Percentiles rank a stretch among this genome's conserved stretches.
These are phyloP conservation scores for Oxyteleia sp. DNA, from an alignment of 2,888 invertebrate species.

Conservation along the genomic window DNA sequence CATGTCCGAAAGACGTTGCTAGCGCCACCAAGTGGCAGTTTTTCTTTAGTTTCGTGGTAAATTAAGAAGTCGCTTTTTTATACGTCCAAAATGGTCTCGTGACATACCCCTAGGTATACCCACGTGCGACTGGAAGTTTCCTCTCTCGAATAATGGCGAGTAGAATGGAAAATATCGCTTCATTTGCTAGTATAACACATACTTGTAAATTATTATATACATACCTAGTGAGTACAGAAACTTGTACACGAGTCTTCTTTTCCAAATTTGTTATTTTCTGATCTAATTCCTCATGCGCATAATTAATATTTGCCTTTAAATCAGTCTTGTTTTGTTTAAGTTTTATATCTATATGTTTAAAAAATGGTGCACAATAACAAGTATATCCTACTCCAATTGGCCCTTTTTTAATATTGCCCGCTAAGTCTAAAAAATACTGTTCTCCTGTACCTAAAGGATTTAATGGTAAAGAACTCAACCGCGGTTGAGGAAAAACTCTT, in stretches of 20 bases:
- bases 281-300: constrained; percentile 93
- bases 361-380: constrained; percentile 97
- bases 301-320: constrained; percentile 92
- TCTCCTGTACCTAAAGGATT: constrained; percentile 96
- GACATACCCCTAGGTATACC: no score
- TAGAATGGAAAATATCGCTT: no score
- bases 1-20: no score
- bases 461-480: constrained; percentile 94
- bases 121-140: no score
- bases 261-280: constrained; percentile 94
- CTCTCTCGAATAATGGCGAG: no score
- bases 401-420: constrained; percentile 97
- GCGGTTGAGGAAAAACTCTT: constrained; percentile 94
- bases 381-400: constrained; percentile 97
- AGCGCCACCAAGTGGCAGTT: no score
- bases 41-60: no score
- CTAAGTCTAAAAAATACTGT: constrained; percentile 97
- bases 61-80: no score
- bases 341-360: constrained; percentile 95
- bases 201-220: no score
- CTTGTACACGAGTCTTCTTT: constrained; percentile 91
- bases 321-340: constrained; percentile 94
- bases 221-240: constrained; percentile 91
- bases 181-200: no score
- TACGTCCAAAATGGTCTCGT: no score